A percentile compares a stretch with the other conserved stretches of the same genome.
Evolutionary conservation across 2,888 invertebrate species (phyloP).

Genomic region (Rhingia rostrata): DNA sequence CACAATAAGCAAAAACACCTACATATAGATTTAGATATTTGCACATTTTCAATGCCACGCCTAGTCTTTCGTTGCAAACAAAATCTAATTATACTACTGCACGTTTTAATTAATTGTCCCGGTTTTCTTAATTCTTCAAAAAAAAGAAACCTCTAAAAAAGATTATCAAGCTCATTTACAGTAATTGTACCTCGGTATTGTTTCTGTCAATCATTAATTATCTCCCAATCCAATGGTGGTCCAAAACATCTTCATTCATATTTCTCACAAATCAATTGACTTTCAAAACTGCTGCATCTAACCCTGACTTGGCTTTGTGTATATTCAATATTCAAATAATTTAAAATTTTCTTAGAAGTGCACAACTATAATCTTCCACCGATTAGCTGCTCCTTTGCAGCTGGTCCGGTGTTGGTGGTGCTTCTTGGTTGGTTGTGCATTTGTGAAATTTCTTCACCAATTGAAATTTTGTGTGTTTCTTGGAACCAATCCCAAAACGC

Average conservation of each 20-base stretch:
- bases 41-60: no score
- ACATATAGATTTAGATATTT: no score
- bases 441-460: constrained; percentile 40
- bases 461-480: constrained; percentile 59
- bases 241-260: constrained; percentile 45
- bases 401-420: constrained; percentile 39
- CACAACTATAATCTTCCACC: background rate
- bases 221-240: constrained; percentile 4
- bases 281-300: constrained; percentile 20
- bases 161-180: no score
- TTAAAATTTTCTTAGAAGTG: constrained; percentile 27
- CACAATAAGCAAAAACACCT: no score
- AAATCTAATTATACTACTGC: no score
- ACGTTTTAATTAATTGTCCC: no score
- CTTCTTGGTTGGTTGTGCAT: constrained; percentile 1
- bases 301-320: constrained; percentile 1
- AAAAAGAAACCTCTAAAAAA: no score
- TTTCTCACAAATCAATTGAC: constrained; percentile 30
- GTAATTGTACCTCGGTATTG: background rate
- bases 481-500: constrained; percentile 63
- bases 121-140: no score
- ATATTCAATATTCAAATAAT: constrained; percentile 28
- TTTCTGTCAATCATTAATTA: constrained; percentile 60
- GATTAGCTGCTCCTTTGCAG: constrained; percentile 19
- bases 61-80: no score